Evolutionary conservation across 2,888 invertebrate genomes (phyloP), one percentile per base, ranked within the genome.

Genomic region (Gasteruption jaculator): DNA sequence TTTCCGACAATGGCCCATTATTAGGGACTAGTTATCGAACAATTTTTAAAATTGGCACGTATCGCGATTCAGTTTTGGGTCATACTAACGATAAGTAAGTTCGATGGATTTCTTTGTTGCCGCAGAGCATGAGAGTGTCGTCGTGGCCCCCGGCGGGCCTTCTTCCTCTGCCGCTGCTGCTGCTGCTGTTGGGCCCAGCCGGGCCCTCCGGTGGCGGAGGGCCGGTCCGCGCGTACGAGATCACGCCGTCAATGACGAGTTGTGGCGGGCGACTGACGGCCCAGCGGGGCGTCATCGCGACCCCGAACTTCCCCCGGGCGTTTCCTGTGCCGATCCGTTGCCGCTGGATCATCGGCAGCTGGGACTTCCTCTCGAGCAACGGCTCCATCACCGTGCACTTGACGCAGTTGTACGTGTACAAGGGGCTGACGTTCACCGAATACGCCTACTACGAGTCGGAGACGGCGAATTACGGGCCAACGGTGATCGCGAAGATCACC

Each of bases 291-390:
- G 72, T 82, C 38, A 81, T 93, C 34, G 81, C 85, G 48, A 91
- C 91, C 10, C 91, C 92, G 0, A 83, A 85, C 64, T 93, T 92
- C 64, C 93, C 93, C 1, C 75, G 78, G 44, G 77, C 83, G 16
- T 93, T 91, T 69, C 76, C 79, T 5, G 85, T 88, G 27, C 93
- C 93, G 11, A 83, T 91, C 46, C 80, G 80, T 54, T 92, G 92
- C 68, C 80, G 83, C 55, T 93, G 92, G 92, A 78, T 92, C 43
- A 87, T 93, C 63, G 86, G 90, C 61, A 83, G 86, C n/a, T 82
- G 85, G 49, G 61, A 63, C 21, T 50, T 64, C 4, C 54, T 68
- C 2, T 54, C 68, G 3, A 54, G 61, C 5, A 84, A 85, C 56
- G 79, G 83, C 7, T 82, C 85, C 36, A 90, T 92, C 61, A 81